Evolutionary conservation across 2,888 invertebrate species (phyloP), one percentile per base, ranked within the genome.

Genomic region (Graphium colonna): DNA sequence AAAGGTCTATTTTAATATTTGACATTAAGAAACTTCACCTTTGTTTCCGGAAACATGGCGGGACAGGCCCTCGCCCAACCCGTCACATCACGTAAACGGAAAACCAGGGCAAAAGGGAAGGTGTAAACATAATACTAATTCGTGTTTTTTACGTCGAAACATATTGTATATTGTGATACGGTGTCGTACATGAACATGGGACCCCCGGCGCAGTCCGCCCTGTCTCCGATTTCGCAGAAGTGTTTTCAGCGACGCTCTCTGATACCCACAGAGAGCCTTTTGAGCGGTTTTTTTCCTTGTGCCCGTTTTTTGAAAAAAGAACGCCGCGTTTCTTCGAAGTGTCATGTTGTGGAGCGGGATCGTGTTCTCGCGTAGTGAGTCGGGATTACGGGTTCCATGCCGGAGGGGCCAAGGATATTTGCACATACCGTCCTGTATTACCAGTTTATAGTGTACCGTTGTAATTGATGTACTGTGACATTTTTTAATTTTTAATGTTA

Each of bases 61-160:
- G n/a, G n/a, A n/a, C 9, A 40, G 17, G 31, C 43, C 49, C 62
- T 57, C 62, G 61, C 61, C 63, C 55, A 64, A 62, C 60, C 75
- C 78, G 82, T 84, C 79, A 72, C 73, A 73, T 71, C 65, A 62
- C 57, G 63, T 77, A 55, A 73, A 65, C 67, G 67, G 75, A 79
- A 79, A 73, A 75, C 77, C 77, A 77, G 73, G 65, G 79, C 77
- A 69, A 80, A 63, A 72, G 69, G 65, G 72, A 74, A 74, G 73
- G 75, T 72, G 82, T 74, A 77, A 85, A 85, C 81, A 81, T 80
- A 82, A 85, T 80, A 82, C 80, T 82, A 87, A 85, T 85, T 86
- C 75, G 73, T 82, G 73, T 79, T 79, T 79, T 79, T 73, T 77
- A 77, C 77, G 76, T 76, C 75, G 75, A 75, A 84, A 69, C n/a